Percentiles rank a stretch among this genome's conserved stretches.
phyloP scores from a whole-genome alignment of 2,888 invertebrate genomes.

The Geophilus truncorum region DNA sequence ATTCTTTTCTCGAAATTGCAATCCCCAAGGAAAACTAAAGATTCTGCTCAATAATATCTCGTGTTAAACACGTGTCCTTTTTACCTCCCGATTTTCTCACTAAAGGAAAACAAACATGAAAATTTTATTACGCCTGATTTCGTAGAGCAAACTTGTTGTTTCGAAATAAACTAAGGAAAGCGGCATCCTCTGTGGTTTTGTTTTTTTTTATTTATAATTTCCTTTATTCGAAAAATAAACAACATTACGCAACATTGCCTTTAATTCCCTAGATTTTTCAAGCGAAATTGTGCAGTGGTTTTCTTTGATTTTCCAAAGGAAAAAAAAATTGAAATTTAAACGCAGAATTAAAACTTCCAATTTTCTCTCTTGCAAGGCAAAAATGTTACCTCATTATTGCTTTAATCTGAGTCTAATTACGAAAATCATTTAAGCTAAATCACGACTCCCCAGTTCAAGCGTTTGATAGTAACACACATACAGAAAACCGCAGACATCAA shows the following conservation, averaged over 20 bases:
- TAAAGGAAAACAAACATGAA: too few species aligned
- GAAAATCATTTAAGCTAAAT: background rate
- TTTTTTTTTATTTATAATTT: background rate
- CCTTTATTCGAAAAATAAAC: background rate
- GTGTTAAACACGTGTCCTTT: background rate
- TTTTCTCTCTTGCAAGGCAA: background rate
- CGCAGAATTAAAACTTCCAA: background rate
- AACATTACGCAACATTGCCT: background rate
- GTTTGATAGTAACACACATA: background rate
- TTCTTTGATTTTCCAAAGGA: too few species aligned
- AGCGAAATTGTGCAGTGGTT: too few species aligned
- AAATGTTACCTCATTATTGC: background rate
- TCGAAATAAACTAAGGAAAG: too few species aligned
- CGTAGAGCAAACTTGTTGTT: background rate
- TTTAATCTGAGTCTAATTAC: background rate
- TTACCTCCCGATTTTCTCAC: too few species aligned
- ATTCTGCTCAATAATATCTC: background rate
- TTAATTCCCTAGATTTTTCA: too few species aligned
- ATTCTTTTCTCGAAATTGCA: background rate
- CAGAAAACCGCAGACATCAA: background rate
- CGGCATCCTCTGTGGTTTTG: background rate
- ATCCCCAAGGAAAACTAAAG: background rate
- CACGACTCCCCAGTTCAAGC: background rate
- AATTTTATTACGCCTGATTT: too few species aligned
- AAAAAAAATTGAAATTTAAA: background rate